Conservation (phyloP, 2,797 vertebrate species). For the Molossus alvarezi region DNA sequence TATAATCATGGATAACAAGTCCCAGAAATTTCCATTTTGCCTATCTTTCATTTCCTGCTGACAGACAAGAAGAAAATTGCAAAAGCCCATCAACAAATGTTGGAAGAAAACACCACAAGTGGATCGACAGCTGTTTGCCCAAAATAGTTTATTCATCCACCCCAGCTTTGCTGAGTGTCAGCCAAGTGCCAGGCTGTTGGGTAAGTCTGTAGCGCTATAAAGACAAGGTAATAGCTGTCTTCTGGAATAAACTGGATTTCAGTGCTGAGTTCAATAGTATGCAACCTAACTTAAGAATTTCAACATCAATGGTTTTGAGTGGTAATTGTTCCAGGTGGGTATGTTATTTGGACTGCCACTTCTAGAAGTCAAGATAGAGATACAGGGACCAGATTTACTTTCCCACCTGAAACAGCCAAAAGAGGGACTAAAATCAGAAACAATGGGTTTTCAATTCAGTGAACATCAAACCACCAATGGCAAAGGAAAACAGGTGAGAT, state of each 20-base stretch:
- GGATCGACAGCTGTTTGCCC: conserved; percentile 77
- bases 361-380: neutral
- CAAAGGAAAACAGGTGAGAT: neutral
- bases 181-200: conserved; percentile 33
- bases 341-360: neutral
- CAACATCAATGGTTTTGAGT: neutral
- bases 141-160: conserved; percentile 76
- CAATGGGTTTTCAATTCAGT: neutral
- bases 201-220: neutral
- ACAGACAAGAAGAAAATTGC: conserved; percentile 67
- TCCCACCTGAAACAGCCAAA: conserved; percentile 6
- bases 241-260: neutral
- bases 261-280: neutral
- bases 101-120: conserved; percentile 66
- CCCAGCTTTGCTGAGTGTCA: neutral
- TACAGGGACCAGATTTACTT: neutral
- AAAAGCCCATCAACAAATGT: conserved; percentile 64
- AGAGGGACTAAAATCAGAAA: neutral
- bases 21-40: conserved; percentile 60
- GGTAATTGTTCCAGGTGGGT: neutral
- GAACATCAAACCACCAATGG: neutral
- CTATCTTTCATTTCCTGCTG: conserved; percentile 51
- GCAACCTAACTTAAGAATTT: conserved; percentile 5
- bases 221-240: conserved; percentile 21
- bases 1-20: conserved; percentile 23